Evolutionary conservation across 2,888 invertebrate species (phyloP).

Genomic region (Desoria tigrina): DNA sequence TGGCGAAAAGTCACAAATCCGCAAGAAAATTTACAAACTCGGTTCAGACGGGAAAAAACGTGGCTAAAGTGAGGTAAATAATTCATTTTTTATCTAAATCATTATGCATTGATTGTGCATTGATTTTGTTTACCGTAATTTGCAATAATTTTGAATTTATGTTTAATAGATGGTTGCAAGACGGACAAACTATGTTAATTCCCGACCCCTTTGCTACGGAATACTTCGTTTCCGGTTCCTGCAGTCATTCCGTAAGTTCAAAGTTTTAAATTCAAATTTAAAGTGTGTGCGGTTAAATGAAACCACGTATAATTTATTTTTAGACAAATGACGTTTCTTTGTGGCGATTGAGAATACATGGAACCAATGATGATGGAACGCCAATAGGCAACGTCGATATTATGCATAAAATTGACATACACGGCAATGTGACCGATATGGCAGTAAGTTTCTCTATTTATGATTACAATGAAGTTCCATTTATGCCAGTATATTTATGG

Average conservation of each 20-base stretch:
- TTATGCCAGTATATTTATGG: too few relatives aligned
- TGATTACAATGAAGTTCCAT: too few relatives aligned
- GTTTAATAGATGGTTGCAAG: constrained; percentile 46
- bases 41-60: constrained; percentile 46
- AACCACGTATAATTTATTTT: constrained; percentile 2
- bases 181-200: constrained; percentile 19
- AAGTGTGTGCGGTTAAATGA: not conserved
- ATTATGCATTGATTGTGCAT: too few relatives aligned
- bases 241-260: not conserved
- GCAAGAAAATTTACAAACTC: constrained; percentile 30
- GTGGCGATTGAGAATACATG: constrained; percentile 35
- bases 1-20: too few relatives aligned
- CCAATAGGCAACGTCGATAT: constrained; percentile 22
- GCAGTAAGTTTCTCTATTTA: constrained; percentile 33
- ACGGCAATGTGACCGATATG: constrained; percentile 36
- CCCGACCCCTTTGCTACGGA: constrained; percentile 44
- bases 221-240: constrained; percentile 45
- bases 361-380: constrained; percentile 24
- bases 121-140: too few relatives aligned
- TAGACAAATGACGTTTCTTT: constrained; percentile 44
- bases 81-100: too few relatives aligned
- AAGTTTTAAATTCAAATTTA: too few relatives aligned
- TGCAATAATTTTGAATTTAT: too few relatives aligned
- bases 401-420: constrained; percentile 17
- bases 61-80: constrained; percentile 45